Evolutionary conservation across 2,888 invertebrate genomes (phyloP), one percentile per base, ranked within the genome.

Genomic region (Pyralis farinalis): DNA sequence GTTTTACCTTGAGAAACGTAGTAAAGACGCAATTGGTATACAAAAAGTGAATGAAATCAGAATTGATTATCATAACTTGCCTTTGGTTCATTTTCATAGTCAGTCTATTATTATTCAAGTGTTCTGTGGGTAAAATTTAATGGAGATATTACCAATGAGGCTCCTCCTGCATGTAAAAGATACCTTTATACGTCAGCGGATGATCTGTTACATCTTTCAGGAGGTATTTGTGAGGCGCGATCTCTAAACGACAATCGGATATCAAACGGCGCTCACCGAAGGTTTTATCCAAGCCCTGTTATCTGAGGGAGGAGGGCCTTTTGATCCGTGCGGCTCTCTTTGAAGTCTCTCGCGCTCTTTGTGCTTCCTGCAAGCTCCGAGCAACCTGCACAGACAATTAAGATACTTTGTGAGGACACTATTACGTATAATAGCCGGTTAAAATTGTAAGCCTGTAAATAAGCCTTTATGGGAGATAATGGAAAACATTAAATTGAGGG

Each of bases 171-270:
- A n/a, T n/a, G n/a, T n/a, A n/a, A n/a, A n/a, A n/a, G 7, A 12
- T 8, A 34, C 12, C 16, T 34, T 20, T 34, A n/a, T 20, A 11
- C 16, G 7, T 12, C 16, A 2, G 2, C 2, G 16, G 3, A 25
- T 5, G 25, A 25, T 25, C 25, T 25, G 56, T 63, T 55, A 70
- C 72, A 73, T 71, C 70, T 77, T 71, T 65, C 55, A 64, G 53
- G 44, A 47, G 43, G 50, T 55, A 53, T 71, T 72, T 71, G 62
- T 62, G 53, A 49, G 55, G 58, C 43, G 55, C 43, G 68, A 76
- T 73, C 69, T 74, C 58, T 64, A 73, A 65, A 73, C 71, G 67
- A 76, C 79, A 83, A 80, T 83, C 81, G 68, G 72, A 78, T 80
- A 80, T 74, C 70, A 80, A 77, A 73, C 73, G 73, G 63, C 74